Evolutionary conservation across 2,113 vertebrate species (phyloP), one percentile per base, ranked within the genome.

Genomic region (Pagrus major): DNA sequence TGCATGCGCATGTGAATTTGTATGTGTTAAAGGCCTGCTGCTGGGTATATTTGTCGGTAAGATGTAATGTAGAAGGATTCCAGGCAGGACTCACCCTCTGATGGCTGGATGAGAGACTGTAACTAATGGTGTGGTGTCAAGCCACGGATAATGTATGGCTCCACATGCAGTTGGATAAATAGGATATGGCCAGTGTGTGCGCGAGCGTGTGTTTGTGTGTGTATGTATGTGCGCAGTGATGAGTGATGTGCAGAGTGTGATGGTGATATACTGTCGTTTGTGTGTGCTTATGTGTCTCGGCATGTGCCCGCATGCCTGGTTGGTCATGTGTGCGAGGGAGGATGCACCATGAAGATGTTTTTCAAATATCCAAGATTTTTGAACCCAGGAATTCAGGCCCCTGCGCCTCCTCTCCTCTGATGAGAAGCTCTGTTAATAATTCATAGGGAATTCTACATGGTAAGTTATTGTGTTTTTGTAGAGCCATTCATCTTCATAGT

Each of bases 401-500:
- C 60, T 83, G 73, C 46, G 31, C 47, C 58, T 52, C 37, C 81
- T 70, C 76, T 75, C 65, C 31, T 65, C 64, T 80, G 82, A 88
- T 67, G 81, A 86, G 65, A 55, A 54, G 70, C 71, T 64, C 33
- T 63, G 78, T 94, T 88, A 93, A 93, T 92, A 93, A 94, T 92
- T 90, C 83, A 91, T 80, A 25, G 37, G 52, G 71, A 76, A 63
- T 82, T 87, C 66, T 72, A 88, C 80, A 83, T 89, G 46, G 61
- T 85, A 88, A 89, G 76, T 91, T 91, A 91, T 91, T 92, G 85
- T 91, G 77, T 83, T 90, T 89, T 87, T 69, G 71, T 58, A 65
- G 66, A 78, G 20, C 88, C 76, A 93, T 94, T 91, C 71, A 56
- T 94, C 93, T 91, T 92, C 85, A 89, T 92, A 80, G 78, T 71